Conservation (phyloP, 1,140 invertebrate species). For the Microplitis demolitor region DNA sequence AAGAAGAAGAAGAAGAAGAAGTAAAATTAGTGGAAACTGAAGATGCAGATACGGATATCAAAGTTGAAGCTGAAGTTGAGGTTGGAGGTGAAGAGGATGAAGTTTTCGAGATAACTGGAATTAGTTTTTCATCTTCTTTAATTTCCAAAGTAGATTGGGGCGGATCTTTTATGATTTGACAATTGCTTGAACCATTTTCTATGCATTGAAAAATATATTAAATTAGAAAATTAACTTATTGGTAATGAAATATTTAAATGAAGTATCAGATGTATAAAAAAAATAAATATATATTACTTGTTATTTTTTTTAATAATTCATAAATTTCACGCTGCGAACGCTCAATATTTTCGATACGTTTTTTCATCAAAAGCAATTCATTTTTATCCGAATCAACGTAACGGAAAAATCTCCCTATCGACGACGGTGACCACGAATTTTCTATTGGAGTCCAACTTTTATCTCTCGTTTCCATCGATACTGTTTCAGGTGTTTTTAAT, state of each 20-base stretch:
- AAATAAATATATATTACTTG: neutral
- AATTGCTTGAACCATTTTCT: no score
- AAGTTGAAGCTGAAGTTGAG: neutral
- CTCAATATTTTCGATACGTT: slow-evolving; percentile 8
- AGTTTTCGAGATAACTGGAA: neutral
- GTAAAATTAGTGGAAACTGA: neutral
- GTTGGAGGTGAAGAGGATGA: no score
- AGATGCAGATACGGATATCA: neutral
- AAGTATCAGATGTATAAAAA: neutral
- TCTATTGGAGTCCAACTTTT: neutral
- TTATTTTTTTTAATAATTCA: neutral
- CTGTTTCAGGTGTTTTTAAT: neutral
- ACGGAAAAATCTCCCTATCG: neutral
- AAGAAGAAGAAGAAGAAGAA: no score
- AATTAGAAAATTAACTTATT: no score
- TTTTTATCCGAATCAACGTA: neutral
- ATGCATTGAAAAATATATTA: no score
- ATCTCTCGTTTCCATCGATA: neutral
- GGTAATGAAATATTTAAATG: neutral
- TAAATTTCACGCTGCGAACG: slow-evolving; percentile 2
- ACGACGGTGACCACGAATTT: slow-evolving; percentile 5
- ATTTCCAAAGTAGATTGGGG: neutral
- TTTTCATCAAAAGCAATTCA: neutral
- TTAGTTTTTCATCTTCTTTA: neutral
- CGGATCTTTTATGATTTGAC: no score